Conservation (phyloP, 2,113 vertebrate species). For the Mirza zaza region DNA sequence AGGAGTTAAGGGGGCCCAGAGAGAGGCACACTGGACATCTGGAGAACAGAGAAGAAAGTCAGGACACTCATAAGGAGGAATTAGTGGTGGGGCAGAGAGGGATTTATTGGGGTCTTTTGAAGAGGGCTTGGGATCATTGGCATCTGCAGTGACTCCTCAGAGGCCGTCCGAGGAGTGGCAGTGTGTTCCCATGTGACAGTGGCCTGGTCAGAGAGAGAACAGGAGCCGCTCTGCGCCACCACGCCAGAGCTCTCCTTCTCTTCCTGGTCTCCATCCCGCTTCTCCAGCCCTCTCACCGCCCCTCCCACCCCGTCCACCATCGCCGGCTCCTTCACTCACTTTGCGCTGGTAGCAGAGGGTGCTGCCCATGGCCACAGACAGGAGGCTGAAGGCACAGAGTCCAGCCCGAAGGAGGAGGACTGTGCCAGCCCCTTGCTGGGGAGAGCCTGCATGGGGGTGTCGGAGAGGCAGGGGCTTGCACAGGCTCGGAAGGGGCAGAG, state of each 20-base stretch:
- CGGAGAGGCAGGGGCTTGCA: not conserved
- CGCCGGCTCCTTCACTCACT: not conserved
- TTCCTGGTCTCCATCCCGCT: not conserved
- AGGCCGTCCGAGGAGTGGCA: not conserved
- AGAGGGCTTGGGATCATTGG: not conserved
- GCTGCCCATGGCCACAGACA: slow-evolving; percentile 44
- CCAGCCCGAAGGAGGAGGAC: slow-evolving; percentile 24
- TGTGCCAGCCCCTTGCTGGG: not conserved
- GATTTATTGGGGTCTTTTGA: slow-evolving; percentile 20
- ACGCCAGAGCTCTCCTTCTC: not conserved
- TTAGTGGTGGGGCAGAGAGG: not conserved
- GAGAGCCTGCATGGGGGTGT: not conserved
- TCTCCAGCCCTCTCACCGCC: not conserved
- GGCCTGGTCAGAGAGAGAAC: not conserved
- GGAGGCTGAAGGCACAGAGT: slow-evolving; percentile 53
- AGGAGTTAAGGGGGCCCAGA: not conserved
- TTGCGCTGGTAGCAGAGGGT: slow-evolving; percentile 46
- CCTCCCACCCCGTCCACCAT: not conserved
- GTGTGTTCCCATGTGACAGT: not conserved
- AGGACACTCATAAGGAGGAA: not conserved
- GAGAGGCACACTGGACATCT: not conserved
- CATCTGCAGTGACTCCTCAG: not conserved
- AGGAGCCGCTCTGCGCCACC: not conserved
- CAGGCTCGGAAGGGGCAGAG: not conserved
- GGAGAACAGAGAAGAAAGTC: not conserved